A percentile compares a stretch with the other conserved stretches of the same genome.
phyloP scores from a whole-genome alignment of 2,797 vertebrate species.

The Muscicapa striata region DNA sequence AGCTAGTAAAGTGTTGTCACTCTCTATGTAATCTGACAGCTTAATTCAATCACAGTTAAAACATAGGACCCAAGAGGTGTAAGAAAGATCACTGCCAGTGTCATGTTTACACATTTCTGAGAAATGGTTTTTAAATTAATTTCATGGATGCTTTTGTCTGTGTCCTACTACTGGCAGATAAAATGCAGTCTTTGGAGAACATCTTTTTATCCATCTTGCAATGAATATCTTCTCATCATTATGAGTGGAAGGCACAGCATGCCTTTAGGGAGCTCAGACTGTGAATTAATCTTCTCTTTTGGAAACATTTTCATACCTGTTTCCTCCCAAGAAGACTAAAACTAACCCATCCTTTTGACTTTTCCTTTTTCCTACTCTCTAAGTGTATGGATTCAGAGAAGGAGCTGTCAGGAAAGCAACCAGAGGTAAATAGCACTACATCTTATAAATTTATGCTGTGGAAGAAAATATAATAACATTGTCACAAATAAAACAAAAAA shows the following conservation, averaged over 20 bases:
- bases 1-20: slow-evolving; percentile 32
- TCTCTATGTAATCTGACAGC: slow-evolving; percentile 44
- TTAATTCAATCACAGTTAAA: slow-evolving; percentile 56
- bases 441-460: not conserved
- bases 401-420: not conserved
- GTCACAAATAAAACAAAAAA: not conserved
- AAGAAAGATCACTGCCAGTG: slow-evolving; percentile 39
- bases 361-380: not conserved
- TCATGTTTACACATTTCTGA: slow-evolving; percentile 57
- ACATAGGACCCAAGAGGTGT: slow-evolving; percentile 47
- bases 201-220: slow-evolving; percentile 21
- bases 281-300: slow-evolving; percentile 21
- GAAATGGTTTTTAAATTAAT: slow-evolving; percentile 48
- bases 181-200: slow-evolving; percentile 42
- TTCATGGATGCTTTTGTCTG: slow-evolving; percentile 8
- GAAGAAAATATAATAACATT: not conserved
- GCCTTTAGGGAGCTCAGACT: slow-evolving; percentile 7
- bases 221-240: slow-evolving; percentile 2
- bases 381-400: not conserved
- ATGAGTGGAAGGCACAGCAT: not conserved
- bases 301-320: slow-evolving; percentile 1
- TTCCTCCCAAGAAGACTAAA: not conserved
- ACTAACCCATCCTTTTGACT: not conserved
- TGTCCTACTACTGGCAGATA: slow-evolving; percentile 1
- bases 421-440: not conserved